Conservation (phyloP, 1,140 invertebrate genomes). For the Chymomyza costata region DNA sequence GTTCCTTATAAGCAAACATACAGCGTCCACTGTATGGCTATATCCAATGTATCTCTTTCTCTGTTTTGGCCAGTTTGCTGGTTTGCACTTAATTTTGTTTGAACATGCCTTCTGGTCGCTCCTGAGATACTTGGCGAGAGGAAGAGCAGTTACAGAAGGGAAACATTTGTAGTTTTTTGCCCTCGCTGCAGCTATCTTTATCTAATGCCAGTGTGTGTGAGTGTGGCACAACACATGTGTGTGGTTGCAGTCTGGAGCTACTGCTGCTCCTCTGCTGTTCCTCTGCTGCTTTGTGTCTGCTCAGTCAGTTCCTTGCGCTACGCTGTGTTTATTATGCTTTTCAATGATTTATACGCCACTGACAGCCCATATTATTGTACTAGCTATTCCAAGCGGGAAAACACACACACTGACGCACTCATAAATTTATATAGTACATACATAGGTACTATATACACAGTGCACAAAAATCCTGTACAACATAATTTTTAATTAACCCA, state of each 20-base stretch:
- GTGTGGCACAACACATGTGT: too few relatives aligned
- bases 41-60: background rate
- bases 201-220: too few relatives aligned
- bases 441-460: too few relatives aligned
- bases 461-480: too few relatives aligned
- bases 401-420: background rate
- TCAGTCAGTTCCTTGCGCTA: conserved; percentile 8
- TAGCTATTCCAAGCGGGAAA: conserved; percentile 4
- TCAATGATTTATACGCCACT: conserved; percentile 42
- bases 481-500: too few relatives aligned
- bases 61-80: conserved; percentile 12
- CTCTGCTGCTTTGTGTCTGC: conserved; percentile 9
- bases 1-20: too few relatives aligned
- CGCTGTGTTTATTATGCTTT: conserved; percentile 48
- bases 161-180: conserved; percentile 57
- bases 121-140: too few relatives aligned
- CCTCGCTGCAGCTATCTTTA: conserved; percentile 37
- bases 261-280: background rate
- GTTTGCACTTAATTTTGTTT: conserved; percentile 62
- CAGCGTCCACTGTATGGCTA: too few relatives aligned
- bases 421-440: too few relatives aligned
- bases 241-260: background rate
- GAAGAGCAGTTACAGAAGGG: too few relatives aligned
- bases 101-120: conserved; percentile 37
- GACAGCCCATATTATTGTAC: conserved; percentile 29